These are phyloP conservation scores for Leptopilina clavipes DNA, from an alignment of 1,140 invertebrate species.

Conservation along the genomic window DNA sequence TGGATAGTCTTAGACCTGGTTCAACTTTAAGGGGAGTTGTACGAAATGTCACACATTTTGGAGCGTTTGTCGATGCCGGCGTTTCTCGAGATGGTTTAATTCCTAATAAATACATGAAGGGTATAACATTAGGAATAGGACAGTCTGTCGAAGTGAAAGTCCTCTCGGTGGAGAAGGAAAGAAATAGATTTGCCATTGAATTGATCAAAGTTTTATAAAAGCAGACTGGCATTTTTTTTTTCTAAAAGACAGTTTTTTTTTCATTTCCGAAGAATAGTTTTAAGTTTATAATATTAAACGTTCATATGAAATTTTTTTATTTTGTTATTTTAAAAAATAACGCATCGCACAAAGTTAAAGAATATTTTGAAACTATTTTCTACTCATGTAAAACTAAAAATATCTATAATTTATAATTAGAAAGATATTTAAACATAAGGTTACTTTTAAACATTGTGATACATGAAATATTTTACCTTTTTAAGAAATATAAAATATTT, in stretches of 20 bases:
- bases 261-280: too few species aligned
- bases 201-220: conserved; percentile 53
- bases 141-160: conserved; percentile 82
- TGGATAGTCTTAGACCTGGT: conserved; percentile 78
- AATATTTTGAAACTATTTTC: too few species aligned
- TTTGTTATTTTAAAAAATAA: too few species aligned
- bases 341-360: too few species aligned
- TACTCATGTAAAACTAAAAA: too few species aligned
- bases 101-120: conserved; percentile 79
- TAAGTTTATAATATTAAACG: too few species aligned
- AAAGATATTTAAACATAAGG: too few species aligned
- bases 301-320: too few species aligned
- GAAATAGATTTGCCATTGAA: conserved; percentile 75
- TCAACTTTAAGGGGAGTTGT: conserved; percentile 80
- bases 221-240: background rate
- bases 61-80: conserved; percentile 92
- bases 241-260: background rate
- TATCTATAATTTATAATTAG: too few species aligned
- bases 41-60: conserved; percentile 91
- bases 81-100: conserved; percentile 86
- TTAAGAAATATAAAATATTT: too few species aligned
- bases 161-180: conserved; percentile 74
- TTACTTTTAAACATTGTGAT: too few species aligned
- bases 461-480: too few species aligned
- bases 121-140: conserved; percentile 80